Evolutionary conservation across 2,888 invertebrate genomes (phyloP), one percentile per base, ranked within the genome.

Genomic region (Bhutanitis thaidina): DNA sequence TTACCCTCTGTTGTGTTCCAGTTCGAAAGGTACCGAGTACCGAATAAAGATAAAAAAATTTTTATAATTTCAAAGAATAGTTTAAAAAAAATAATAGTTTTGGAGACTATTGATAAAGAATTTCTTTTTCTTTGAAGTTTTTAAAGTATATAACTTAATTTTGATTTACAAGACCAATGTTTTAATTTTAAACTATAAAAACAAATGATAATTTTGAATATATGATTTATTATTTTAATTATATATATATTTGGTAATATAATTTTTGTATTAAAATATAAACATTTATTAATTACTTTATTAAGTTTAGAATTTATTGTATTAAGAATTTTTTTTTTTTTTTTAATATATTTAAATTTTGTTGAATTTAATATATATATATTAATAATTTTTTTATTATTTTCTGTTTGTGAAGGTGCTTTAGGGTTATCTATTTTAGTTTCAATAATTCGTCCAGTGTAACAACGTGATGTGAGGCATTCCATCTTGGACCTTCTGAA

Each of bases 81-180:
- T 92, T 93, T 92, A 80, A 58, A 80, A 93, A 81, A 93, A 93
- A 39, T 92, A 87, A 91, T 92, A 92, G 92, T 92, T 92, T 93
- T 92, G 92, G 91, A 90, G 90, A 92, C 92, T 93, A 92, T 91
- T 71, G 90, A 91, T 87, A 89, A 84, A 86, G 79, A 77, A 8
- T 49, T 67, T 77, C 80, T 89, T 90, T 90, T 90, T 90, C 83
- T 86, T 90, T 91, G 90, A 91, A 88, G 87, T 90, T 91, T 91
- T 90, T 39, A 91, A 91, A 77, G 77, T 68, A 54, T n/a, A 46
- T 37, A 60, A 77, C 79, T 90, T 91, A 91, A 79, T 84, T 90
- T 91, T 92, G 91, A 66, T 91, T 92, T 93, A 93, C 92, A 92
- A 93, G 90, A 92, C 90, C 91, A 91, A 90, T 83, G 92, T 93